Base-by-base conservation (phyloP, 2,113 vertebrate species). In the Paradoxurus hermaphroditus region DNA sequence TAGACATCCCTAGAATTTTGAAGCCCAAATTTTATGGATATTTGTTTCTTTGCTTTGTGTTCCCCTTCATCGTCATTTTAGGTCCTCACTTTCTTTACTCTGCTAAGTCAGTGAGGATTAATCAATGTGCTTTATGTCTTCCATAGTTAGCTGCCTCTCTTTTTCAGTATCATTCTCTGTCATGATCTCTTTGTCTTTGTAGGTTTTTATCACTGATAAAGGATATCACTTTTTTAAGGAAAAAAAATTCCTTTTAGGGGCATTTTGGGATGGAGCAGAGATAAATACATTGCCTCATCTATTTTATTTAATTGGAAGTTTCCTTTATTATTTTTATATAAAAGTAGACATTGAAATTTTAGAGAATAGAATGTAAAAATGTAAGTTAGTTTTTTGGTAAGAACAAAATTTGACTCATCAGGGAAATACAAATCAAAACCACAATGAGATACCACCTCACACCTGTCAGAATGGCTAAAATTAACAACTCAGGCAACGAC, bases 261-360 rank as follows among this genome's bases (percentile, higher is more conserved):
- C 5, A 49, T 92, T 93, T 82, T 41, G 31, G 53, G 31, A 75
- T 31, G 29, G n/a, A 94, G n/a, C 44, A 56, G 12, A 97, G 67
- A 46, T 67, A 41, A 83, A 44, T 36, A 2, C 19, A 70, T 56
- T 75, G 16, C 81, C 19, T 7, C 12, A 70, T 83, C 34, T 92
- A 7, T 44, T 77, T 94, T 79, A 67, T 86, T 91, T 39, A 86
- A 59, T 63, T 92, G 31, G 3, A 79, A 53, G n/a, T 73, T 15
- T 65, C 18, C 31, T 92, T 88, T 86, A 44, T 89, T 86, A 87
- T 67, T 91, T 95, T 94, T 49, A 82, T 29, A 18, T 83, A 63
- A 78, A 79, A 68, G 16, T 85, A 92, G 51, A 77, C 49, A 67
- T 29, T 78, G 44, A 46, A 41, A 92, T 75, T 89, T 86, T 59